Evolutionary conservation across 2,888 invertebrate species (phyloP).

Genomic region (Cantharis nigra): DNA sequence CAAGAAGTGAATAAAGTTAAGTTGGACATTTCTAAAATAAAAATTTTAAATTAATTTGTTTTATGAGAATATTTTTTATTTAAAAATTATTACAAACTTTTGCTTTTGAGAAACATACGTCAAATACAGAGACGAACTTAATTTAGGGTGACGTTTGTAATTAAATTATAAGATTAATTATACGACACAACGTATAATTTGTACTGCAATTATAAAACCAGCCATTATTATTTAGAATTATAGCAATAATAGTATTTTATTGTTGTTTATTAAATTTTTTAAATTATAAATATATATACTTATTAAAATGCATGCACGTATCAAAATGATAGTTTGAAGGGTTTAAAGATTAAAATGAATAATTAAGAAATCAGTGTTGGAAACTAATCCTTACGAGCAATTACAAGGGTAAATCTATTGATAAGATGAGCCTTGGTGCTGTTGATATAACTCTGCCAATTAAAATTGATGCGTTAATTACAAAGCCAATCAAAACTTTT

Average conservation of each 20-base stretch:
- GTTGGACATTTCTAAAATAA: not conserved
- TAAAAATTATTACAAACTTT: not conserved
- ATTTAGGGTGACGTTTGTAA: not conserved
- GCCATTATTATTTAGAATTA: not conserved
- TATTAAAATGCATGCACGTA: not conserved
- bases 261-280: not conserved
- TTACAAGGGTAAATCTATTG: constrained; percentile 51
- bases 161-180: not conserved
- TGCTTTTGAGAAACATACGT: not conserved
- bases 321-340: not conserved
- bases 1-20: not conserved
- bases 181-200: not conserved
- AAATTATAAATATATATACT: not conserved
- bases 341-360: constrained; percentile 26
- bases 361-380: constrained; percentile 31
- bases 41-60: not conserved
- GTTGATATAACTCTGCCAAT: constrained; percentile 47
- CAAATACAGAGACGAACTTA: not conserved
- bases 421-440: constrained; percentile 37
- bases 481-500: constrained; percentile 54
- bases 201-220: not conserved
- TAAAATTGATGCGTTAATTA: constrained; percentile 56
- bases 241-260: not conserved
- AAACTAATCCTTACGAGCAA: constrained; percentile 52
- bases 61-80: not conserved